Base-by-base conservation (phyloP, 2,888 invertebrate genomes). In the Drosophila ezoana region DNA sequence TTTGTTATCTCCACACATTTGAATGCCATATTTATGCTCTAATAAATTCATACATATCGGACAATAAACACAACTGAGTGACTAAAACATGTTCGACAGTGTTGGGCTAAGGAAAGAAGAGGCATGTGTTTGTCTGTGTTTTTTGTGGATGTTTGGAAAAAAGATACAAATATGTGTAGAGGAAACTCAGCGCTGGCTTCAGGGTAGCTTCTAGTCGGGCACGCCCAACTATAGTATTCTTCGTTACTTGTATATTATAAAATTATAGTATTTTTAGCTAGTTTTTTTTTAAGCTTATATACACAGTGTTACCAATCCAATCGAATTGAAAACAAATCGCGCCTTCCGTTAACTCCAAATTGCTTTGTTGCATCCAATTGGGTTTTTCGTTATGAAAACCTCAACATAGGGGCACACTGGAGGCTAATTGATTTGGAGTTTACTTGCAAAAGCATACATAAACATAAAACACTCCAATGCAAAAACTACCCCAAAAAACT, bases 401-500 rank as follows among this genome's bases (percentile, higher is more conserved):
- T 14, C 6, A 1, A 44, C 35, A 43, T 20, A 54, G 3, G 45
- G 35, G 9, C 56, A 56, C 56, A 56, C 48, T 48, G 35, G 6
- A 13, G 35, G 23, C 14, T 35, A n/a, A 9, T 16, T 47, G 28
- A 47, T n/a, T 38, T 13, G 54, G 56, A 56, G 23, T 38, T 56
- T 3, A 14, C 33, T 33, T 41, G 53, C 32, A 52, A 18, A 9
- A 8, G 32, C 23, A 40, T 38, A 32, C 16, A 32, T 32, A n/a
- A 32, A 9, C n/a, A 44, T 14, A 32, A 14, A 37, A 11, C 35
- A 48, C 23, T 23, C 8, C 23, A 23, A 23, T 11, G 33, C 10
- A 11, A 23, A 28, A 63, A 16, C 49, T 43, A 49, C 49, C 48
- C 62, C 32, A 49, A 62, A n/a, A 62, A 14, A 18, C 20, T 28